A percentile compares a stretch with the other conserved stretches of the same genome.
These are phyloP conservation scores for Noturus placidus DNA, from an alignment of 2,113 vertebrate species.

Conservation along the genomic window DNA sequence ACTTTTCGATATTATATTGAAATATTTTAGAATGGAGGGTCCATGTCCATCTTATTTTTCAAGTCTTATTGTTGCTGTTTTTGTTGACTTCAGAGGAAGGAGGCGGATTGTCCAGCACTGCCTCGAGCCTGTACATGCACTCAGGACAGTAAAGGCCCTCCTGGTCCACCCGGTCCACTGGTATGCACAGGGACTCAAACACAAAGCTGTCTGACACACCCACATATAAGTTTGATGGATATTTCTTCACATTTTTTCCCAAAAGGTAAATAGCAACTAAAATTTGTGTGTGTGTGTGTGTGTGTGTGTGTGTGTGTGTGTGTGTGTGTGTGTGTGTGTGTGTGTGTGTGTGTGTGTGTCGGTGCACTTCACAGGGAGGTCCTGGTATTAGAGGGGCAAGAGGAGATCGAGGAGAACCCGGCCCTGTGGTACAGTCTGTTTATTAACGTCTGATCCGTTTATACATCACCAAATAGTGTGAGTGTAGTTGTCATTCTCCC, in stretches of 20 bases:
- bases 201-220: not conserved
- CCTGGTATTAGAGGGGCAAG: slow-evolving; percentile 88
- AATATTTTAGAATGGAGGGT: not conserved
- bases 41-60: not conserved
- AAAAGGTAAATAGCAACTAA: not conserved
- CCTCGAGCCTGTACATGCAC: slow-evolving; percentile 93
- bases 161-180: slow-evolving; percentile 85
- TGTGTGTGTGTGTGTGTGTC: slow-evolving; percentile 23
- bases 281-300: not conserved
- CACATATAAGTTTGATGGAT: not conserved
- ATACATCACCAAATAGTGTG: not conserved
- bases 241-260: not conserved
- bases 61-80: not conserved
- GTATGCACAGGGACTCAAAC: slow-evolving; percentile 61
- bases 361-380: slow-evolving; percentile 79
- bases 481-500: not conserved
- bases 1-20: not conserved
- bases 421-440: slow-evolving; percentile 79
- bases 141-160: slow-evolving; percentile 84
- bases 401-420: slow-evolving; percentile 85
- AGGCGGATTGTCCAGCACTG: slow-evolving; percentile 86
- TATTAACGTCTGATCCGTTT: slow-evolving; percentile 11
- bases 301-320: slow-evolving; percentile 25
- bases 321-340: not conserved
- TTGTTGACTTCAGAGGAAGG: slow-evolving; percentile 82